Evolutionary conservation across 2,113 vertebrate genomes (phyloP).

Genomic region (Rhadina sibilatrix): DNA sequence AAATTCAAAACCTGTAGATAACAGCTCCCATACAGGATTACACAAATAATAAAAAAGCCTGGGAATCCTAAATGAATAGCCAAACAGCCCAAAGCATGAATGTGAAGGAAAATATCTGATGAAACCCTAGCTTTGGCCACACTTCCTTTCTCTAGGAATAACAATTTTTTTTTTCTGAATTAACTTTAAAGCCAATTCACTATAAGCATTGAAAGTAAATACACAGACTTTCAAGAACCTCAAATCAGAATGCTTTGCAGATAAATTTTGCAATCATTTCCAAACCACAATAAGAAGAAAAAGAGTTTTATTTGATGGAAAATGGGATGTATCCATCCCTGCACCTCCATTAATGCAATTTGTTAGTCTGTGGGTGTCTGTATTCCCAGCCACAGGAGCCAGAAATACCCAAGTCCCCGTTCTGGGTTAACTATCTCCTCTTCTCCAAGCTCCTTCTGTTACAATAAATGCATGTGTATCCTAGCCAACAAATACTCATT

Average conservation of each 20-base stretch:
- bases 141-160: not conserved
- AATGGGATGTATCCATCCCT: not conserved
- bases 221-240: not conserved
- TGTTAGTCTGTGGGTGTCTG: not conserved
- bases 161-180: not conserved
- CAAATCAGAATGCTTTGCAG: not conserved
- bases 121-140: not conserved
- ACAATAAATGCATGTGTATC: not conserved
- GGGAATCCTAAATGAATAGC: slow-evolving; percentile 15
- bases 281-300: not conserved
- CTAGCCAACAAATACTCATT: not conserved
- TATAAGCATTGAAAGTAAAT: not conserved
- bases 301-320: not conserved
- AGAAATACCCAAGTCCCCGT: not conserved
- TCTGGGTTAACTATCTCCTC: not conserved
- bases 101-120: not conserved
- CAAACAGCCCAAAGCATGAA: not conserved
- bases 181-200: not conserved
- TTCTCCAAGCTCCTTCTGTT: not conserved
- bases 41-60: slow-evolving; percentile 16
- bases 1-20: slow-evolving; percentile 48
- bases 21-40: not conserved
- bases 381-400: not conserved
- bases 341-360: not conserved
- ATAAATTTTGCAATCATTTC: not conserved